Conservation (phyloP, 2,113 vertebrate species). For the Carassius gibelio region DNA sequence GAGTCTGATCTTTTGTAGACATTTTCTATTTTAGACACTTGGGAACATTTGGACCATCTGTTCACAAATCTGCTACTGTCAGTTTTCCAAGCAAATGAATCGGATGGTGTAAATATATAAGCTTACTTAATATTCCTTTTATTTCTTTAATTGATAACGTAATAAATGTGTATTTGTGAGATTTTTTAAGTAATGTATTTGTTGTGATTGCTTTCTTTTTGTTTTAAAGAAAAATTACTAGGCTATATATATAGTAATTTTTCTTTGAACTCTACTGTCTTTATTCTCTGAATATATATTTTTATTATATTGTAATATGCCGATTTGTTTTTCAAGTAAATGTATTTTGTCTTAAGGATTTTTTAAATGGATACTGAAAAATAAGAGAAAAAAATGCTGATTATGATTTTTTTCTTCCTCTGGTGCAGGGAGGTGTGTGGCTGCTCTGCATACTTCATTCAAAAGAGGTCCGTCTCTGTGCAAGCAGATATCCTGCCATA, state of each 20-base stretch:
- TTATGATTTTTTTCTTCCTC: not conserved
- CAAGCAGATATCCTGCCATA: conserved; percentile 23
- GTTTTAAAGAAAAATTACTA: too few species aligned
- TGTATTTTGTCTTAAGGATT: not conserved
- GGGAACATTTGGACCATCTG: conserved; percentile 14
- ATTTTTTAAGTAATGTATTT: too few species aligned
- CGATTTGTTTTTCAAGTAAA: not conserved
- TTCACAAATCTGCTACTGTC: not conserved
- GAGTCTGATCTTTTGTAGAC: too few species aligned
- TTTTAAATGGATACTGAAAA: not conserved
- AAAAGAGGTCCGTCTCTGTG: conserved; percentile 4
- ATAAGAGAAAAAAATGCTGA: not conserved
- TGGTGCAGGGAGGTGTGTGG: not conserved
- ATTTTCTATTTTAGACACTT: not conserved
- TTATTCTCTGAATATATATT: not conserved
- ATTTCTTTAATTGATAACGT: not conserved
- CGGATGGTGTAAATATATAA: not conserved
- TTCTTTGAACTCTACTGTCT: not conserved
- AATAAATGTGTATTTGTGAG: not conserved
- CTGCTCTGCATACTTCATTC: conserved; percentile 12
- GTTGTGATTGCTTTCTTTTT: too few species aligned
- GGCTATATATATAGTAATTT: not conserved
- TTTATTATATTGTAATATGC: not conserved
- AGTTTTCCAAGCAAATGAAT: not conserved
- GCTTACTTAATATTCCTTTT: not conserved